Evolutionary conservation across 2,113 vertebrate species (phyloP).

Genomic region (Trematocara variabile): DNA sequence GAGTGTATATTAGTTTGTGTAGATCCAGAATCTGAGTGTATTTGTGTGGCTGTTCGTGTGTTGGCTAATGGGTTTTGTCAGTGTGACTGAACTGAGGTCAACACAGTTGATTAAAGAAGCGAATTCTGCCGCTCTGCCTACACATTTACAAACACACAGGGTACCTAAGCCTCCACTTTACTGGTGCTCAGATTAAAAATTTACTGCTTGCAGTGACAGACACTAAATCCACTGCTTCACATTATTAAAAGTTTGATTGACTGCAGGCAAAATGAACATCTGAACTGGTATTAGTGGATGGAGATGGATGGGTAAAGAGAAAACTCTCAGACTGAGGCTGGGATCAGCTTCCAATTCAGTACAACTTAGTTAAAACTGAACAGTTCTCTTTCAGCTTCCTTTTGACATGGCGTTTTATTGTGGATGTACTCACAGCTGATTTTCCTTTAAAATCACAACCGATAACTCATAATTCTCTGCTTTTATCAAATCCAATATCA

Average conservation of each 20-base stretch:
- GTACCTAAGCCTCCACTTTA: slow-evolving; percentile 35
- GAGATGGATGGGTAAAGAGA: slow-evolving; percentile 24
- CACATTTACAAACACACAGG: slow-evolving; percentile 6
- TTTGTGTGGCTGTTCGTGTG: background rate
- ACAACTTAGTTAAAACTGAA: background rate
- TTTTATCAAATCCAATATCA: background rate
- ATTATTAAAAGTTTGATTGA: slow-evolving; percentile 47
- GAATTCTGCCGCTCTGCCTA: background rate
- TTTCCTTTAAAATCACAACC: background rate
- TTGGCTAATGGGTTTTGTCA: slow-evolving; percentile 48
- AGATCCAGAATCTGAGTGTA: background rate
- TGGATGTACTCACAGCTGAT: background rate
- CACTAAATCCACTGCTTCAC: slow-evolving; percentile 40
- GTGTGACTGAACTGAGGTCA: slow-evolving; percentile 56
- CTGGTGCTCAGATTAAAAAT: slow-evolving; percentile 45
- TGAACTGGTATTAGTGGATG: slow-evolving; percentile 23
- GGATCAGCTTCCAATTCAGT: background rate
- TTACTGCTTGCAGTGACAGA: slow-evolving; percentile 40
- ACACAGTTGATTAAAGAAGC: slow-evolving; percentile 35
- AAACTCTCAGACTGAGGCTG: background rate
- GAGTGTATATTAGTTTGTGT: background rate
- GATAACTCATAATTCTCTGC: background rate
- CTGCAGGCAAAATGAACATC: slow-evolving; percentile 34
- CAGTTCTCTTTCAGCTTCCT: background rate
- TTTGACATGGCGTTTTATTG: background rate